Conservation (phyloP, 2,888 invertebrate species). For the Campoplex nolae region DNA sequence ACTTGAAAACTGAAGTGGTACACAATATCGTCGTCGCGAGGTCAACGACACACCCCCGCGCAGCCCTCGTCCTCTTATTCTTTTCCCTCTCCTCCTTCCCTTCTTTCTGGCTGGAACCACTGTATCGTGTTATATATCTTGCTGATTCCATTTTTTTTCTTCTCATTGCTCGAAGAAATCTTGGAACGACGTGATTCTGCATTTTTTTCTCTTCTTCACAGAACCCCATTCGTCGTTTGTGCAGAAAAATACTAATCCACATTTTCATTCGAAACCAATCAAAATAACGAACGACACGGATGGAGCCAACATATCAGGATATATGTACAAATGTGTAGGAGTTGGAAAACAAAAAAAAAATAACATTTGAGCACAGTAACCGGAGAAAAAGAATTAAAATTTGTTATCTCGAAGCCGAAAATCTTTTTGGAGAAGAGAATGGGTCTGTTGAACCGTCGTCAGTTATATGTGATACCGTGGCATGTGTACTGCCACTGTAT, state of each 20-base stretch:
- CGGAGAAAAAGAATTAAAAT: slow-evolving; percentile 3
- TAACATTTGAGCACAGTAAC: neutral
- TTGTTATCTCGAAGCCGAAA: slow-evolving; percentile 1
- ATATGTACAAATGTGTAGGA: neutral
- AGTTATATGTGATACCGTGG: slow-evolving; percentile 75
- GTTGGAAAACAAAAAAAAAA: neutral
- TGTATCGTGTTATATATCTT: slow-evolving; percentile 1
- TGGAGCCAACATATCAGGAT: neutral
- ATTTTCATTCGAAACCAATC: neutral
- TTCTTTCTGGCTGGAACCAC: slow-evolving; percentile 49
- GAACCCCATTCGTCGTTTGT: neutral
- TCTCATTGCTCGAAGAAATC: slow-evolving; percentile 4
- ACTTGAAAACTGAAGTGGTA: slow-evolving; percentile 83
- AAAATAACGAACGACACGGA: neutral
- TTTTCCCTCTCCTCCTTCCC: slow-evolving; percentile 57
- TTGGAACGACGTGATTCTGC: neutral
- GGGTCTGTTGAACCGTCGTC: slow-evolving; percentile 75
- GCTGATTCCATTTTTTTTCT: slow-evolving; percentile 31
- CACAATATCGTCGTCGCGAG: slow-evolving; percentile 82
- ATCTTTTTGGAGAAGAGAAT: slow-evolving; percentile 64
- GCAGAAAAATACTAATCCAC: neutral
- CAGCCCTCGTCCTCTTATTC: slow-evolving; percentile 69
- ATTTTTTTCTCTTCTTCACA: neutral
- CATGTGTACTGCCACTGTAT: slow-evolving; percentile 56
- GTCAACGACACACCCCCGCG: slow-evolving; percentile 81